phyloP scores from a whole-genome alignment of 2,797 vertebrate genomes.

The Adelosebastes latens region DNA sequence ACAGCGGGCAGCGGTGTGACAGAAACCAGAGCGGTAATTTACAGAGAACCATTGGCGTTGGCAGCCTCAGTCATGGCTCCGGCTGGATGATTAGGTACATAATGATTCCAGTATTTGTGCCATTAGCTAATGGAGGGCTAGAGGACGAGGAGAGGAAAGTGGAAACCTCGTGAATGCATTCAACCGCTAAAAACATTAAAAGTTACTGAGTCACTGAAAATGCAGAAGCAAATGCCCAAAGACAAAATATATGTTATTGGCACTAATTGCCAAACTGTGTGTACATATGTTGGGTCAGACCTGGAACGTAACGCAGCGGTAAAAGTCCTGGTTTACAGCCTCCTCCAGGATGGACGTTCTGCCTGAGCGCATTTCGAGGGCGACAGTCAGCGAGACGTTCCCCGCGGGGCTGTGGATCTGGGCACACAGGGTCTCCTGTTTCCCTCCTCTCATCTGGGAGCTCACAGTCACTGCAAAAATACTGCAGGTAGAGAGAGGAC shows the following conservation, averaged over 20 bases:
- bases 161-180: background rate
- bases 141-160: background rate
- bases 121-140: conserved; percentile 13
- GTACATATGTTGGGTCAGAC: conserved; percentile 42
- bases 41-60: conserved; percentile 24
- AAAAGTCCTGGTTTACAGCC: conserved; percentile 45
- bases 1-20: conserved; percentile 38
- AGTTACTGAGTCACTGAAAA: background rate
- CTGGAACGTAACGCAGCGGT: conserved; percentile 73
- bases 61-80: conserved; percentile 15
- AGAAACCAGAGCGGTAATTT: conserved; percentile 48
- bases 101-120: conserved; percentile 18
- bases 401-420: conserved; percentile 53
- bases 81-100: conserved; percentile 28
- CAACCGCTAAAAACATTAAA: background rate
- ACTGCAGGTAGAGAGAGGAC: conserved; percentile 52
- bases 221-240: background rate
- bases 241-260: background rate
- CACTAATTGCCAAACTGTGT: background rate
- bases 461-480: conserved; percentile 74
- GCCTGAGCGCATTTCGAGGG: conserved; percentile 18
- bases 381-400: conserved; percentile 44
- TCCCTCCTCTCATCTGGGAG: conserved; percentile 70
- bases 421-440: conserved; percentile 74
- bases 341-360: conserved; percentile 34